These are phyloP conservation scores for Suillia variegata DNA, from an alignment of 2,888 invertebrate species.

Conservation along the genomic window DNA sequence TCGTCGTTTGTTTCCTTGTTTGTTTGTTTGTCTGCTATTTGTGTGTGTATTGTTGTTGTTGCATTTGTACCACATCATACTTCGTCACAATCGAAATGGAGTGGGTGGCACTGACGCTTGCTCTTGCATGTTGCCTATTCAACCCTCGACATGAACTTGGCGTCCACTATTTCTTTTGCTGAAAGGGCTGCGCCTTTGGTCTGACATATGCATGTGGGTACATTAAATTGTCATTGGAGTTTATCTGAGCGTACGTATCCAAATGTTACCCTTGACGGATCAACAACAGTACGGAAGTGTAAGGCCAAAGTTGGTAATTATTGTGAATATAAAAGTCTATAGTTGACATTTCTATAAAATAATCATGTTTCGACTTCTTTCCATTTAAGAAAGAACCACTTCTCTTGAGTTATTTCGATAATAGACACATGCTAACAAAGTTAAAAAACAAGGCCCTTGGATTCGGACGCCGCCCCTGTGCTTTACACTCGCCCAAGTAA, in stretches of 20 bases:
- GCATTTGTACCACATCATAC: neutral
- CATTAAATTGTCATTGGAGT: conserved; percentile 23
- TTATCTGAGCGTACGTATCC: conserved; percentile 9
- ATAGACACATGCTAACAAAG: too few species aligned
- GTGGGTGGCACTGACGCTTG: neutral
- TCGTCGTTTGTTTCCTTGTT: conserved; percentile 7
- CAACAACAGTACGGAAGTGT: neutral
- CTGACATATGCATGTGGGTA: conserved; percentile 6
- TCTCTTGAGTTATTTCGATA: too few species aligned
- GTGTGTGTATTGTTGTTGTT: neutral
- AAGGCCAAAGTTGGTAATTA: neutral
- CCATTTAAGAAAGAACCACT: too few species aligned
- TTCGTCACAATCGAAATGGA: neutral
- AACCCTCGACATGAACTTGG: neutral
- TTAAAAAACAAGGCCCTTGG: too few species aligned
- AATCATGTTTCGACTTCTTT: too few species aligned
- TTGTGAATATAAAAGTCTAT: too few species aligned
- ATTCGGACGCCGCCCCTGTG: conserved; percentile 5
- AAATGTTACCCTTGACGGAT: neutral
- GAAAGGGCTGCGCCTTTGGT: too few species aligned
- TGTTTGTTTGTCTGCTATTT: neutral
- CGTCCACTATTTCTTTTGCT: neutral
- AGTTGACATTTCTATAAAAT: too few species aligned
- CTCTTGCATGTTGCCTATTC: neutral
- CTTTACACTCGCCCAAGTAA: neutral